Percentiles rank a stretch among this genome's conserved stretches.
phyloP scores from a whole-genome alignment of 2,888 invertebrate genomes.

The Acleris literana region DNA sequence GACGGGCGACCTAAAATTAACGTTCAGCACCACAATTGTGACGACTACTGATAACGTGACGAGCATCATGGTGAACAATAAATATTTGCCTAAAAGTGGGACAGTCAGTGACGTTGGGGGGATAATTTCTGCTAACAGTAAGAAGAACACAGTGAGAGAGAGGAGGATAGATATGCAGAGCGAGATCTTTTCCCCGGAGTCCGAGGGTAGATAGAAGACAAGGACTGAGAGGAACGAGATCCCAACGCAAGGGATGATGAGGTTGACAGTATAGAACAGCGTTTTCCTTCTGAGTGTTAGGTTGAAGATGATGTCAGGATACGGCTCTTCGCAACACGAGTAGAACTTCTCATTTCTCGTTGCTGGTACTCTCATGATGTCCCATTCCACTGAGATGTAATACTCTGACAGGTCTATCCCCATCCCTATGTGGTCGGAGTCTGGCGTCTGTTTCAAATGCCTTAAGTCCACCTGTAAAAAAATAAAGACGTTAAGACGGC shows the following conservation, averaged over 20 bases:
- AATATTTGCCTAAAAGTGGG: conserved; percentile 95
- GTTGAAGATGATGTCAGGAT: conserved; percentile 98
- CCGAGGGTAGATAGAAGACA: conserved; percentile 98
- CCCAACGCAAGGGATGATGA: conserved; percentile 98
- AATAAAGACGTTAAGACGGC: conserved; percentile 43
- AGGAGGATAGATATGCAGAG: conserved; percentile 97
- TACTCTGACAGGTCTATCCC: conserved; percentile 97
- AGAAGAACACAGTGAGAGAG: conserved; percentile 96
- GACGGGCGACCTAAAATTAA: conserved; percentile 95
- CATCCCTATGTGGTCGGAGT: conserved; percentile 93
- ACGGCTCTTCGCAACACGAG: conserved; percentile 98
- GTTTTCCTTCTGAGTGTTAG: conserved; percentile 97
- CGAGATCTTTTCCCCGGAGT: conserved; percentile 98
- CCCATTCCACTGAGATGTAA: conserved; percentile 99
- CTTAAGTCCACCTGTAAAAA: conserved; percentile 92
- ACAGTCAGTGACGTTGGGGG: conserved; percentile 97
- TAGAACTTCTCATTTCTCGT: conserved; percentile 96
- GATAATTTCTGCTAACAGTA: conserved; percentile 96
- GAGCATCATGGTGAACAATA: conserved; percentile 97
- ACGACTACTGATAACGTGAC: conserved; percentile 96
- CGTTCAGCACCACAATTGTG: conserved; percentile 96
- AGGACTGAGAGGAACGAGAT: conserved; percentile 98
- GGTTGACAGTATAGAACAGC: conserved; percentile 98
- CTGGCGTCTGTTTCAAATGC: conserved; percentile 93
- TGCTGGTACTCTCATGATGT: conserved; percentile 96